Conservation (phyloP, 2,113 vertebrate species). For the Dicentrarchus labrax region DNA sequence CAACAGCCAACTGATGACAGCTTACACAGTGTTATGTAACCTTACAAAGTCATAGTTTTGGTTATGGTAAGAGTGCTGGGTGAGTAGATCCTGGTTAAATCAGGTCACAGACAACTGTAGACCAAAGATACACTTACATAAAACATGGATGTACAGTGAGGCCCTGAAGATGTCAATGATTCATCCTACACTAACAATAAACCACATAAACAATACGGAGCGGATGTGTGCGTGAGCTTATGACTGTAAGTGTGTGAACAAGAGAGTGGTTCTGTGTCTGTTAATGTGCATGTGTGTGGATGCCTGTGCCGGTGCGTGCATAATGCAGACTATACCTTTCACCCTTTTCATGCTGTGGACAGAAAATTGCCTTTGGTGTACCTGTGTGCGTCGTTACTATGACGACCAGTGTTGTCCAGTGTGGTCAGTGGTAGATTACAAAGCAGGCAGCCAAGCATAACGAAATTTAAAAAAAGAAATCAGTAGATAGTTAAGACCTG, state of each 20-base stretch:
- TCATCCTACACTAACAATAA: not conserved
- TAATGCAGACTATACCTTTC: constrained; percentile 11
- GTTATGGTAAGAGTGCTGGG: not conserved
- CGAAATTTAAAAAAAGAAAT: not conserved
- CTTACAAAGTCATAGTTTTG: not conserved
- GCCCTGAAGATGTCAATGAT: not conserved
- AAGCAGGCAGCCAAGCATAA: not conserved
- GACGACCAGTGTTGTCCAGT: constrained; percentile 35
- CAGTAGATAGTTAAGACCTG: not conserved
- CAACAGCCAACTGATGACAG: not conserved
- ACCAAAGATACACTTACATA: not conserved
- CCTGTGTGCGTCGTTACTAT: constrained; percentile 43
- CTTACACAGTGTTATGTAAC: not conserved
- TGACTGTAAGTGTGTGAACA: not conserved
- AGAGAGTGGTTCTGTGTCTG: not conserved
- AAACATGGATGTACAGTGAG: not conserved
- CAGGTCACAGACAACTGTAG: not conserved
- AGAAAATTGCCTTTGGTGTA: constrained; percentile 28
- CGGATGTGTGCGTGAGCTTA: not conserved
- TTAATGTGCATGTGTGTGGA: not conserved
- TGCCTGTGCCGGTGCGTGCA: not conserved
- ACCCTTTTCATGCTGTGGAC: not conserved
- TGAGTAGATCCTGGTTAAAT: not conserved
- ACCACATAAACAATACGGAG: not conserved
- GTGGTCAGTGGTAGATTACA: constrained; percentile 2